A percentile compares a stretch with the other conserved stretches of the same genome.
phyloP scores from a whole-genome alignment of 1,140 invertebrate genomes.

The Pantala flavescens region DNA sequence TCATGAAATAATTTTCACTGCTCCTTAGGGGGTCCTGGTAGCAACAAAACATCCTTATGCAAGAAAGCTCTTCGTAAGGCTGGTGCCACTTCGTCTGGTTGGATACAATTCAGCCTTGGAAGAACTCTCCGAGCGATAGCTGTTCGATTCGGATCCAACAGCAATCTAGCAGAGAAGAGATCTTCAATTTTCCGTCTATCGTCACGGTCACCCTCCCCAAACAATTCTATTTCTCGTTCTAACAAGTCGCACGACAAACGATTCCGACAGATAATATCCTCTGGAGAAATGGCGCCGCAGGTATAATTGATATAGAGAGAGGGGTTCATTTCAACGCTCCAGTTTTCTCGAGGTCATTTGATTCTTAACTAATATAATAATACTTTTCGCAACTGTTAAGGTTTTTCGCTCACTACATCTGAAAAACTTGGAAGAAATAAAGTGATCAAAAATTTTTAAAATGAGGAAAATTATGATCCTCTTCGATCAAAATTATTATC shows the following conservation, averaged over 20 bases:
- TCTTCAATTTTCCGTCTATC: slow-evolving; percentile 16
- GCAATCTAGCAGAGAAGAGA: slow-evolving; percentile 42
- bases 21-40: slow-evolving; percentile 60
- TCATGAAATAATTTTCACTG: too few species aligned
- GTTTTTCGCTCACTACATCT: too few species aligned
- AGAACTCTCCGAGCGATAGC: slow-evolving; percentile 54
- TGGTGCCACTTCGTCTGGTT: slow-evolving; percentile 40
- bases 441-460: too few species aligned
- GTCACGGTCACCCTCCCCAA: neutral
- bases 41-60: slow-evolving; percentile 62
- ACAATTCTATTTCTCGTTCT: neutral
- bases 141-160: slow-evolving; percentile 38
- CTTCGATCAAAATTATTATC: too few species aligned
- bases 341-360: too few species aligned
- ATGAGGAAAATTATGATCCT: too few species aligned
- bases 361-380: too few species aligned
- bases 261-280: slow-evolving; percentile 55
- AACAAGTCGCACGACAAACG: slow-evolving; percentile 23
- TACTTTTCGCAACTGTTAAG: too few species aligned
- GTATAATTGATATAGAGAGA: slow-evolving; percentile 27
- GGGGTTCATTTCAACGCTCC: too few species aligned
- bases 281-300: slow-evolving; percentile 70
- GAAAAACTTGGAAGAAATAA: too few species aligned
- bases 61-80: slow-evolving; percentile 50
- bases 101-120: slow-evolving; percentile 65